Evolutionary conservation across 2,113 vertebrate species (phyloP).

Genomic region (Speoplatyrhinus poulsoni): DNA sequence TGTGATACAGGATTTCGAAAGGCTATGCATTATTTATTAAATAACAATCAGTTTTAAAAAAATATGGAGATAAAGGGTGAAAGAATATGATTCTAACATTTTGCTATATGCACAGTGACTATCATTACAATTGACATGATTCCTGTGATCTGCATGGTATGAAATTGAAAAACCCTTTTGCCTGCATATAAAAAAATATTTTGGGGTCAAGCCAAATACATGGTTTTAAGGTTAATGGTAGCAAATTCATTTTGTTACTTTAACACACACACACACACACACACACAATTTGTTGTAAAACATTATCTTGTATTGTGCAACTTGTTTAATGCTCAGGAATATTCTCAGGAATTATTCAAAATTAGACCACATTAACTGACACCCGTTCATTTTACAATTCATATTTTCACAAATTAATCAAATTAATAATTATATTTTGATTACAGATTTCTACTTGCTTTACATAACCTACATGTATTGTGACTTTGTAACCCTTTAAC

Average conservation of each 20-base stretch:
- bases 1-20: not conserved
- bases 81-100: conserved; percentile 68
- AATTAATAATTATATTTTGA: no score
- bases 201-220: conserved; percentile 70
- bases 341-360: no score
- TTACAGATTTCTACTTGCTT: conserved; percentile 2
- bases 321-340: no score
- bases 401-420: not conserved
- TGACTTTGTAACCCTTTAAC: conserved; percentile 66
- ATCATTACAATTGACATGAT: conserved; percentile 45
- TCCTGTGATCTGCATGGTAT: conserved; percentile 67
- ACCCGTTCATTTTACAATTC: not conserved
- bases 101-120: conserved; percentile 53
- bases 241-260: not conserved
- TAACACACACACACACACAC: no score
- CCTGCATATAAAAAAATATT: conserved; percentile 44
- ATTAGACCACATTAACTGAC: not conserved
- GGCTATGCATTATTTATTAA: not conserved
- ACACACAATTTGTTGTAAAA: not conserved
- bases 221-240: conserved; percentile 6
- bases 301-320: not conserved
- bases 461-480: conserved; percentile 6
- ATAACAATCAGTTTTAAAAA: not conserved
- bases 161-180: conserved; percentile 13
- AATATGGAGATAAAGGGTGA: conserved; percentile 62